These are phyloP conservation scores for Plectrocnemia conspersa DNA, from an alignment of 1,140 invertebrate species.

Conservation along the genomic window DNA sequence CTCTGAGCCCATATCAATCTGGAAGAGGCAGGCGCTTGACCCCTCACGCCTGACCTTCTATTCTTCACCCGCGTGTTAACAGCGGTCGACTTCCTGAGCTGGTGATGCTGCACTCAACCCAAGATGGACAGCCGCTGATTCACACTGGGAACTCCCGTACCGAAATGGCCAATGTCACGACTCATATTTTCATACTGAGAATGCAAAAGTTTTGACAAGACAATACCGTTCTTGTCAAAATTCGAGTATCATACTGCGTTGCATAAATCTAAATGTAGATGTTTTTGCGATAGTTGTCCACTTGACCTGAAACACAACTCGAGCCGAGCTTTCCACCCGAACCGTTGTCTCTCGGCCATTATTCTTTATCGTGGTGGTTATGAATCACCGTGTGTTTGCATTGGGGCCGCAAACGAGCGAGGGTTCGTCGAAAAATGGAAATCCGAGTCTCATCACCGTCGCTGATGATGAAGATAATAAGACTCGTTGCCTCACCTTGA, in stretches of 20 bases:
- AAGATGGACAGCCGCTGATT: too few relatives aligned
- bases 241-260: background rate
- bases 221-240: too few relatives aligned
- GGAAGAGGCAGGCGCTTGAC: too few relatives aligned
- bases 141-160: too few relatives aligned
- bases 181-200: too few relatives aligned
- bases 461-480: background rate
- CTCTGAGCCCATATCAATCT: too few relatives aligned
- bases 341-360: conserved; percentile 2
- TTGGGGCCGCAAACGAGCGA: background rate
- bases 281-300: background rate
- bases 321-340: conserved; percentile 1
- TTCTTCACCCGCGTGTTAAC: too few relatives aligned
- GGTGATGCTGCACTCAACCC: too few relatives aligned
- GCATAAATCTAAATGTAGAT: conserved; percentile 1
- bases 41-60: too few relatives aligned
- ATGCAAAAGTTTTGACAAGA: too few relatives aligned
- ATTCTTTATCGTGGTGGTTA: background rate
- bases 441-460: background rate
- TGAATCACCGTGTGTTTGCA: background rate
- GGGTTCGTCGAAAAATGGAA: background rate
- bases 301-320: conserved; percentile 1
- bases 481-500: background rate
- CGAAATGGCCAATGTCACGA: too few relatives aligned
- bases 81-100: too few relatives aligned